Evolutionary conservation across 2,113 vertebrate species (phyloP).

Genomic region (Orthonyx spaldingii): DNA sequence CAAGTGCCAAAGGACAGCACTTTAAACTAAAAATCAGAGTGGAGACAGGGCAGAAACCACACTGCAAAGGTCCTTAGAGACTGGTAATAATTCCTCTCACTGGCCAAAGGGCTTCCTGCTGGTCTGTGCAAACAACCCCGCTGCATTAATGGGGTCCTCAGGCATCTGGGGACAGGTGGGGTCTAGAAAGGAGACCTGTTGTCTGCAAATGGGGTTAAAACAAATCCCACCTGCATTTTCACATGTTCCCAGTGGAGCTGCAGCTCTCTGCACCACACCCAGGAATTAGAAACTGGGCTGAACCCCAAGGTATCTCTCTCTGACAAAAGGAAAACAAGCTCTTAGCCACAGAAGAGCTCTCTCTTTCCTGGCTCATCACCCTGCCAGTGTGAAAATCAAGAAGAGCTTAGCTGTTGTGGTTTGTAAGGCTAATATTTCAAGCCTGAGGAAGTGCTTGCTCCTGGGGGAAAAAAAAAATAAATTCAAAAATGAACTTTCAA

Average conservation of each 20-base stretch:
- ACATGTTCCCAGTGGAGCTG: neutral
- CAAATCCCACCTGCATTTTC: neutral
- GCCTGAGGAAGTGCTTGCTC: neutral
- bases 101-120: neutral
- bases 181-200: neutral
- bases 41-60: neutral
- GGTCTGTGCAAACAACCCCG: neutral
- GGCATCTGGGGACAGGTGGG: neutral
- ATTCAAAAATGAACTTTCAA: neutral
- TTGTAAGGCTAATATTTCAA: neutral
- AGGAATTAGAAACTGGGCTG: neutral
- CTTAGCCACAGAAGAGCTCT: neutral
- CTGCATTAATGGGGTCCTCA: neutral
- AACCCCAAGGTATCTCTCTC: neutral
- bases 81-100: neutral
- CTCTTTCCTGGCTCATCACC: neutral
- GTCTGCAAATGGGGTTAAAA: neutral
- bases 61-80: neutral
- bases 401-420: neutral
- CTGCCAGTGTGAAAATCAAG: neutral
- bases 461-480: neutral
- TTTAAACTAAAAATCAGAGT: neutral
- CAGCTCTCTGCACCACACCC: neutral
- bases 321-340: neutral
- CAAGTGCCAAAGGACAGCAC: neutral